A percentile compares a stretch with the other conserved stretches of the same genome.
These are phyloP conservation scores for Lepus timidus DNA, from an alignment of 2,113 vertebrate species.

Conservation along the genomic window DNA sequence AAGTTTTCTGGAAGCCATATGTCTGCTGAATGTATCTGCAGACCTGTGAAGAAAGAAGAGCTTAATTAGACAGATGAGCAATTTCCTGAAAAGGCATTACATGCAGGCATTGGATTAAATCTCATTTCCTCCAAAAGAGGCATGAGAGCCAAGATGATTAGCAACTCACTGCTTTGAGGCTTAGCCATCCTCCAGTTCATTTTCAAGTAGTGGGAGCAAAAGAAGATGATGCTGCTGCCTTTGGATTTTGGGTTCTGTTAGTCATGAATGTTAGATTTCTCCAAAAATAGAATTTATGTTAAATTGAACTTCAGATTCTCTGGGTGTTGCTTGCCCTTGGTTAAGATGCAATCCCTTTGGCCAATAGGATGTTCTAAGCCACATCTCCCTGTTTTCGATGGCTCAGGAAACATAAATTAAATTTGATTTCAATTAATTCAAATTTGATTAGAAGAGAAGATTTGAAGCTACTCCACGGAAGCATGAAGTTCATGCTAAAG, in stretches of 20 bases:
- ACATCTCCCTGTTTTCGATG: neutral
- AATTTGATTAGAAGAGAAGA: constrained; percentile 56
- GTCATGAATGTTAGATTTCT: constrained; percentile 2
- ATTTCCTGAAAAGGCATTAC: constrained; percentile 57
- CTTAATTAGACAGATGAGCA: constrained; percentile 60
- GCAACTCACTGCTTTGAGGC: neutral
- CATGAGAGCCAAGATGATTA: neutral
- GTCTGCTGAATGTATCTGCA: neutral
- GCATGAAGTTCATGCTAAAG: neutral
- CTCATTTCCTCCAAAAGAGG: constrained; percentile 57
- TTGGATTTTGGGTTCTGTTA: neutral
- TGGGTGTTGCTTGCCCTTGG: neutral
- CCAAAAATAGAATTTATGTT: neutral
- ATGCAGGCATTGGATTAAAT: neutral
- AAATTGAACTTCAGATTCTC: neutral
- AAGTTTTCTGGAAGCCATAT: constrained; percentile 42
- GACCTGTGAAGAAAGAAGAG: constrained; percentile 49
- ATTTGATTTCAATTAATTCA: constrained; percentile 62
- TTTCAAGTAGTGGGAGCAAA: constrained; percentile 28
- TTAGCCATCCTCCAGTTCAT: constrained; percentile 27
- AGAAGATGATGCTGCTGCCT: neutral
- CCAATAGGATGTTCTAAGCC: constrained; percentile 13
- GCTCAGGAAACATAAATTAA: constrained; percentile 49
- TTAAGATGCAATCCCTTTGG: neutral
- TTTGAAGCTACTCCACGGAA: neutral